phyloP scores from a whole-genome alignment of 2,797 vertebrate species.

The Hippoglossus hippoglossus region DNA sequence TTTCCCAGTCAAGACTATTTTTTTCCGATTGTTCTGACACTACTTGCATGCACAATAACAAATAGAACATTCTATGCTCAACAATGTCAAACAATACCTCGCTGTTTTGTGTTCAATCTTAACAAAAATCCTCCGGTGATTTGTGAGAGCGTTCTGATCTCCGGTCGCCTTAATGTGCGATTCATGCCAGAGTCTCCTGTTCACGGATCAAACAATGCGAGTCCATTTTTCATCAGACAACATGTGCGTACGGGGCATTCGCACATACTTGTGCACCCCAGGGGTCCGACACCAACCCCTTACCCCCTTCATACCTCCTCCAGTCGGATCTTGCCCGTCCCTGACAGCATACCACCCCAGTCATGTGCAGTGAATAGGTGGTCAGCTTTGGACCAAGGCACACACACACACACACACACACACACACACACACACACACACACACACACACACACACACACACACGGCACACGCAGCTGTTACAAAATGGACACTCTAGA shows the following conservation, averaged over 20 bases:
- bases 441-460: constrained; percentile 29
- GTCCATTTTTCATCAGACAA: constrained; percentile 62
- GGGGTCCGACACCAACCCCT: constrained; percentile 41
- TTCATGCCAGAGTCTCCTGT: constrained; percentile 40
- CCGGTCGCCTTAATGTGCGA: constrained; percentile 44
- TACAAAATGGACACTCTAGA: constrained; percentile 71
- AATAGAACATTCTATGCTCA: no score
- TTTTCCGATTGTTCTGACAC: no score
- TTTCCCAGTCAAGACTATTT: no score
- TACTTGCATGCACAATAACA: no score
- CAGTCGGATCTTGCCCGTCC: constrained; percentile 57
- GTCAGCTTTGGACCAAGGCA: constrained; percentile 50
- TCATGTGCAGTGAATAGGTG: constrained; percentile 48
- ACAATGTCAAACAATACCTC: not conserved
- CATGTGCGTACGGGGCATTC: constrained; percentile 56
- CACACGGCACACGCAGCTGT: constrained; percentile 78
- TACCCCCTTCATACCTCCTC: constrained; percentile 40
- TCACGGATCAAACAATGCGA: constrained; percentile 57
- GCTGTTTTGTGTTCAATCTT: constrained; percentile 3
- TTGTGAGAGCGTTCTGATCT: constrained; percentile 3
- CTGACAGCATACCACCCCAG: constrained; percentile 48
- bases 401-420: constrained; percentile 38
- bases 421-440: constrained; percentile 26
- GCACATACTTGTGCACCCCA: constrained; percentile 61
- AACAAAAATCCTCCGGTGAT: constrained; percentile 13